Evolutionary conservation across 2,113 vertebrate genomes (phyloP).

Genomic region (Rhadina sibilatrix): DNA sequence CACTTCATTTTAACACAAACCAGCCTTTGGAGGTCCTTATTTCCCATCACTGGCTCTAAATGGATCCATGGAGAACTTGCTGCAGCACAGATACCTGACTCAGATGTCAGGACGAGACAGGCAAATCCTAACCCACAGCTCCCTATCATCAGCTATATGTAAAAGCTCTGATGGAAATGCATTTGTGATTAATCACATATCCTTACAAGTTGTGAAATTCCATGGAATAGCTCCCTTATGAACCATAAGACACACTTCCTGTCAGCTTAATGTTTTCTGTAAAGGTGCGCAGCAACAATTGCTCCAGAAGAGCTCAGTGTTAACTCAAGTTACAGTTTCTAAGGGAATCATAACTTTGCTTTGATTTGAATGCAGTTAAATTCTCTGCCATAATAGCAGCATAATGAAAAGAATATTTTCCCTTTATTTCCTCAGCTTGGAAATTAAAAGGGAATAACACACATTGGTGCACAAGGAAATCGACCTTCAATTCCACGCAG

Average conservation of each 20-base stretch:
- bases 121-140: background rate
- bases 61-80: background rate
- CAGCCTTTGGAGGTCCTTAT: background rate
- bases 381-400: background rate
- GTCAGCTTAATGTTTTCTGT: background rate
- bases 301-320: background rate
- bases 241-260: background rate
- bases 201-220: background rate
- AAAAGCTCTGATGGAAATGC: background rate
- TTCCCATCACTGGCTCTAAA: background rate
- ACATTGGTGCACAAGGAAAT: background rate
- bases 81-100: background rate
- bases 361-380: slow-evolving; percentile 27
- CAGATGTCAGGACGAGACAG: background rate
- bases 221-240: background rate
- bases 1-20: background rate
- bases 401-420: background rate
- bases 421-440: background rate
- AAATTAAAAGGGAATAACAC: slow-evolving; percentile 5
- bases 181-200: background rate
- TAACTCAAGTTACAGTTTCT: slow-evolving; percentile 14
- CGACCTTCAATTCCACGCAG: background rate
- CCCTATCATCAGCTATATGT: background rate
- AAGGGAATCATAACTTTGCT: slow-evolving; percentile 3
- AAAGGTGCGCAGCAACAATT: background rate